phyloP scores from a whole-genome alignment of 2,797 vertebrate genomes.

The Erpetoichthys calabaricus region DNA sequence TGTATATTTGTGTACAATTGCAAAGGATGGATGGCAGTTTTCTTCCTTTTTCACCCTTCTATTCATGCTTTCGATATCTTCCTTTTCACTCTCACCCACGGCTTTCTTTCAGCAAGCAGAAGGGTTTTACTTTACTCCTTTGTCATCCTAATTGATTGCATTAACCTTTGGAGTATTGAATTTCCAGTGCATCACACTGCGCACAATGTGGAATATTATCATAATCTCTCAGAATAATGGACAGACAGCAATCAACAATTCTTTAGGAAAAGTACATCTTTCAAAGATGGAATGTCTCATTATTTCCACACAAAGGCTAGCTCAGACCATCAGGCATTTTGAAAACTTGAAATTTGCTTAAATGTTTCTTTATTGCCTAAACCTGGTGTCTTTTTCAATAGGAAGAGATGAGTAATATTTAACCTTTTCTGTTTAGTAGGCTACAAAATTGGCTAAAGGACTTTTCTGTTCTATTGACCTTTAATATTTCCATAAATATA shows the following conservation, averaged over 20 bases:
- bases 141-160: conserved; percentile 99
- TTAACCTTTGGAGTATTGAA: conserved; percentile 99
- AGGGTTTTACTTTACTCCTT: conserved; percentile 98
- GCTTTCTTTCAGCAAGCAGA: conserved; percentile 83
- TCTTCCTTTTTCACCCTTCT: conserved; percentile 37
- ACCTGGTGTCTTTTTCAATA: neutral
- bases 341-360: conserved; percentile 36
- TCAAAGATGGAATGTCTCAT: conserved; percentile 63
- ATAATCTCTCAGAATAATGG: conserved; percentile 97
- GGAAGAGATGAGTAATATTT: too few relatives aligned
- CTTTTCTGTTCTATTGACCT: too few relatives aligned
- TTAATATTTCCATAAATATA: too few relatives aligned
- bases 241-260: conserved; percentile 94
- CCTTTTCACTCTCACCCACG: conserved; percentile 42
- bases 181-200: conserved; percentile 95
- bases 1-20: conserved; percentile 39
- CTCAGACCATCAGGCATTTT: conserved; percentile 36
- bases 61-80: conserved; percentile 55
- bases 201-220: conserved; percentile 96
- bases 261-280: conserved; percentile 74
- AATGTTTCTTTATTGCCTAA: conserved; percentile 6
- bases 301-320: conserved; percentile 51
- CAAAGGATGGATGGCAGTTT: conserved; percentile 55
- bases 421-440: too few relatives aligned
- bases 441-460: too few relatives aligned